Base-by-base conservation (phyloP, 2,797 vertebrate genomes). In the Manis crassicaudata region DNA sequence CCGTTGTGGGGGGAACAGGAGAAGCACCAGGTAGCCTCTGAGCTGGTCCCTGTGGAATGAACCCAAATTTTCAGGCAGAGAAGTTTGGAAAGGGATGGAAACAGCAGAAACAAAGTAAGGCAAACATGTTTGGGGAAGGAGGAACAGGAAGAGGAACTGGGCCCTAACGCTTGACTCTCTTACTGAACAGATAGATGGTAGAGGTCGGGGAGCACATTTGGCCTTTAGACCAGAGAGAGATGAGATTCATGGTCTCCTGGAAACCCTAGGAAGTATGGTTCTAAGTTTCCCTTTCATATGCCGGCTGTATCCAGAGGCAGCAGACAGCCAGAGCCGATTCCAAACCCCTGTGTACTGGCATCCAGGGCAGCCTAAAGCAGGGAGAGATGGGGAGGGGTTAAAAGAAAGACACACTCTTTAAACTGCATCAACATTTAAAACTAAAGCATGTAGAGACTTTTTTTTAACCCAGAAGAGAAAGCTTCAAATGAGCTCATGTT, bases 401-500 rank as follows among this genome's bases (percentile, higher is more conserved):
- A 3, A 0, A 76, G 40, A 32, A 80, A 20, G 9, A 27, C 11
- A 25, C 32, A 17, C 20, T 7, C 65, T 86, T 58, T 89, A 62
- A 65, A 60, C 4, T 18, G 20, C 21, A 40, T 70, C 52, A 14
- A n/a, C 75, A 35, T 60, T 56, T 35, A 65, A 25, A 75, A 32
- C 23, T 32, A 52, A 85, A 63, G 25, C 29, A 29, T 32, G 37
- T 50, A 2, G 6, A 35, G 25, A 62, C 37, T 35, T 50, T 62
- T 12, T 8, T 7, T 12, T 46, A 46, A 40, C 10, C 54, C 7
- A 27, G 9, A 17, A 20, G 16, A 80, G 20, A 43, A 73, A 88
- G 10, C 14, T 72, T 84, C 2, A 1, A 32, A 29, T 3, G 23
- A 82, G 54, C 25, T n/a, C 32, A 3, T 0, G 0, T 2, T 11